Evolutionary conservation across 2,797 vertebrate genomes (phyloP), one percentile per base, ranked within the genome.

Genomic region (Hippopotamyrus pictus): DNA sequence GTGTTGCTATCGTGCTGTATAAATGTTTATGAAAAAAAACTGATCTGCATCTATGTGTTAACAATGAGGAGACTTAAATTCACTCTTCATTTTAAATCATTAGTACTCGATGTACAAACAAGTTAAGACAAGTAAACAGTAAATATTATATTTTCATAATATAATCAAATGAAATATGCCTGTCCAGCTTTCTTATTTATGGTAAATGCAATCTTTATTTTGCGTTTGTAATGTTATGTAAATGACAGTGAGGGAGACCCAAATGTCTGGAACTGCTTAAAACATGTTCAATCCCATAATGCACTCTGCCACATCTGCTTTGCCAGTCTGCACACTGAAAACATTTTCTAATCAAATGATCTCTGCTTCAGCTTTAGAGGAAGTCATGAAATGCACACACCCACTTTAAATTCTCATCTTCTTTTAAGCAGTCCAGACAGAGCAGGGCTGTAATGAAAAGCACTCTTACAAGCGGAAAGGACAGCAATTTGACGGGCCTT

Each of bases 291-390:
- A 79, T 79, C 50, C 88, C 33, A 89, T 51, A 90, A 89, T 90
- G 90, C 50, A 88, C 53, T 86, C 17, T 41, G n/a, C 22, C 65
- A 29, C 73, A 76, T 88, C 48, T 76, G 88, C 41, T 37, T 53
- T 25, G 59, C 59, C 83, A 89, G 88, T 53, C 88, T 83, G 86
- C 88, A 89, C 19, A 25, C 88, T 88, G 88, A 85, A 90, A 69
- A 88, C 79, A 87, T 88, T 90, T 90, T 89, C 89, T 87, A 88
- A 88, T 90, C 88, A 59, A 90, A 90, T 88, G 25, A 87, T 88
- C 48, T 90, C 25, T 57, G 73, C 48, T 88, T 79, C 48, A 86
- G 79, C 88, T 88, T 88, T 53, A 76, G 88, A 90, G 25, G 44
- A 86, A 90, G 88, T 86, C 53, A 76, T 54, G 62, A 90, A 88